Evolutionary conservation across 2,797 vertebrate species (phyloP).

Genomic region (Decapterus maruadsi): DNA sequence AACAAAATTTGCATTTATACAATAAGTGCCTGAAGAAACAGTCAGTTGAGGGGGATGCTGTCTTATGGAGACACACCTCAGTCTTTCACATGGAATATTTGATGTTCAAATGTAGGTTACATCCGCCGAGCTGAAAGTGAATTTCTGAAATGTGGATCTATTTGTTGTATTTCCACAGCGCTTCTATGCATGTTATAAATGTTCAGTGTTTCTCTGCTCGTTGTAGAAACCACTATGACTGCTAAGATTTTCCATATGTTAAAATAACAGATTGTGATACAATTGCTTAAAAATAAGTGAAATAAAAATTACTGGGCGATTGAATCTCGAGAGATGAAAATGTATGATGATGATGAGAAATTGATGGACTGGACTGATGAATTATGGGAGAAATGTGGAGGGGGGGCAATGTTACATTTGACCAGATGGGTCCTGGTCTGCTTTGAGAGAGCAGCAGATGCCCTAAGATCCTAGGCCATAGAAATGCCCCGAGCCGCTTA

Average conservation of each 20-base stretch:
- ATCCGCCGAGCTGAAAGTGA: conserved; percentile 42
- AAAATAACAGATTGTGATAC: neutral
- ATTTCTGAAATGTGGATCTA: conserved; percentile 12
- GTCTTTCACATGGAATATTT: conserved; percentile 30
- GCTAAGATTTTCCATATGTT: neutral
- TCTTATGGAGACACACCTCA: conserved; percentile 19
- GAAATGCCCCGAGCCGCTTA: conserved; percentile 57
- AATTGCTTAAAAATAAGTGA: neutral
- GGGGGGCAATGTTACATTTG: conserved; percentile 21
- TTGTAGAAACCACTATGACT: neutral
- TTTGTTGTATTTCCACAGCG: conserved; percentile 13
- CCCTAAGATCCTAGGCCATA: conserved; percentile 68
- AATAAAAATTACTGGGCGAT: neutral
- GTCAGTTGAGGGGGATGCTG: conserved; percentile 21
- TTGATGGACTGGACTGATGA: conserved; percentile 29
- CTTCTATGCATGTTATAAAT: neutral
- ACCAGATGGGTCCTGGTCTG: conserved; percentile 80
- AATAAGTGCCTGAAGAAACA: conserved; percentile 28
- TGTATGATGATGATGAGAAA: conserved; percentile 17
- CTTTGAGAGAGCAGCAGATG: conserved; percentile 82
- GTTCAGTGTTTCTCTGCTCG: neutral
- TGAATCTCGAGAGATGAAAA: neutral
- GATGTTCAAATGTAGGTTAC: conserved; percentile 54
- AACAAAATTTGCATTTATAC: conserved; percentile 36
- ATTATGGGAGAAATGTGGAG: conserved; percentile 30